These are phyloP conservation scores for Nomada ruficornis DNA, from an alignment of 2,888 invertebrate genomes.

Conservation along the genomic window DNA sequence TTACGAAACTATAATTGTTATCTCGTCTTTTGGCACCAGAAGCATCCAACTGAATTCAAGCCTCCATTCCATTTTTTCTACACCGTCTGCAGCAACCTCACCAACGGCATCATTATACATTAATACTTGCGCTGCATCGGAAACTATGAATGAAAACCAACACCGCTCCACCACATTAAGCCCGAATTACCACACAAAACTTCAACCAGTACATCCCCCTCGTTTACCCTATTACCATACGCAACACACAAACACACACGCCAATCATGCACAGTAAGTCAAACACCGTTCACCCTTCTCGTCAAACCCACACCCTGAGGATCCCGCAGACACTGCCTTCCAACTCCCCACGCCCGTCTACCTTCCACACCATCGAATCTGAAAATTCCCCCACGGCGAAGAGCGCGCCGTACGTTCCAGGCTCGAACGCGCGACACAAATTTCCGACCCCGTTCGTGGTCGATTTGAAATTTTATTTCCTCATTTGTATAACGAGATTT, in stretches of 20 bases:
- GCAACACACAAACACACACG: neutral
- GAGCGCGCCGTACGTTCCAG: neutral
- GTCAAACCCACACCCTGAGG: neutral
- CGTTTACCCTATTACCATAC: conserved; percentile 6
- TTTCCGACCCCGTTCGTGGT: neutral
- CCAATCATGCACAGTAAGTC: neutral
- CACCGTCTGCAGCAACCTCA: no score
- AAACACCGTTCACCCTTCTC: neutral
- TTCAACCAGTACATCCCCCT: neutral
- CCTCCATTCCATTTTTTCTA: neutral
- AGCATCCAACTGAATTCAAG: no score
- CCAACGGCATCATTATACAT: no score
- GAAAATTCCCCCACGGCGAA: neutral
- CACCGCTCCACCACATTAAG: neutral
- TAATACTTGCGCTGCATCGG: neutral
- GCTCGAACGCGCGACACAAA: neutral
- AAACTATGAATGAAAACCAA: neutral
- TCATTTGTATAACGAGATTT: conserved; percentile 58
- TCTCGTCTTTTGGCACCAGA: no score
- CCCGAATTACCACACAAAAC: conserved; percentile 3
- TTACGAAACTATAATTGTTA: no score
- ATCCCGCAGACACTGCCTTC: neutral
- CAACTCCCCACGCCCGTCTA: neutral
- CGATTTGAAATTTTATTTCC: conserved; percentile 49
- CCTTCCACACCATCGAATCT: neutral